Evolutionary conservation across 2,113 vertebrate species (phyloP), one percentile per base, ranked within the genome.

Genomic region (Pseudolaguvia tuberculata): DNA sequence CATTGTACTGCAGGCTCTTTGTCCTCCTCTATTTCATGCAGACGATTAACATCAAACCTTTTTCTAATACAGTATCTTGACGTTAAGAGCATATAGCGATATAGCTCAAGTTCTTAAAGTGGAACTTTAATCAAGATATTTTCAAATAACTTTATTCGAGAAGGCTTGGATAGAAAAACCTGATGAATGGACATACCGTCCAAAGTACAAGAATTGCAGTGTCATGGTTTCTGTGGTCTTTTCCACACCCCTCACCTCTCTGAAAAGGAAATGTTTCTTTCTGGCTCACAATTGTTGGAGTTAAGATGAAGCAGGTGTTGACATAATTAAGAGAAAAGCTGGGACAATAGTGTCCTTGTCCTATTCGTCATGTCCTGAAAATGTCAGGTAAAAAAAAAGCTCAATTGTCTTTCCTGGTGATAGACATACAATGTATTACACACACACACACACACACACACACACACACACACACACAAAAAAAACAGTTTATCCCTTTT

Each of bases 351-450:
- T 75, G 86, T 82, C 85, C 59, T 80, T 77, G 75, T 83, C 85
- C 53, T 78, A 82, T 68, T 73, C 70, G 71, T 10, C 59, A 21
- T 78, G 75, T 77, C 79, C 48, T 47, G 55, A 70, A 56, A 68
- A 80, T 83, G 45, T 84, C 88, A 87, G 67, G 73, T 83, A 88
- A 89, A 89, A 86, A 89, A 86, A 74, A 88, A 90, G 80, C 81
- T 81, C 48, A 81, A 4, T 70, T 71, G 88, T 88, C 87, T 86
- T 73, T 72, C 51, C 35, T 83, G 77, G 12, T 85, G 81, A 88
- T 75, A 81, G 85, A 85, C 80, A 83, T 47, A 66, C 7, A 85
- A 76, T 82, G 72, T 57, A 3, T 70, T 73, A 47, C 51, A 75
- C 47, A 55, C 66, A 75, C 69, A 55, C 51, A 75, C 47, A 55